Base-by-base conservation (phyloP, 2,888 invertebrate genomes). In the Scaptomyza cyrtandrae region DNA sequence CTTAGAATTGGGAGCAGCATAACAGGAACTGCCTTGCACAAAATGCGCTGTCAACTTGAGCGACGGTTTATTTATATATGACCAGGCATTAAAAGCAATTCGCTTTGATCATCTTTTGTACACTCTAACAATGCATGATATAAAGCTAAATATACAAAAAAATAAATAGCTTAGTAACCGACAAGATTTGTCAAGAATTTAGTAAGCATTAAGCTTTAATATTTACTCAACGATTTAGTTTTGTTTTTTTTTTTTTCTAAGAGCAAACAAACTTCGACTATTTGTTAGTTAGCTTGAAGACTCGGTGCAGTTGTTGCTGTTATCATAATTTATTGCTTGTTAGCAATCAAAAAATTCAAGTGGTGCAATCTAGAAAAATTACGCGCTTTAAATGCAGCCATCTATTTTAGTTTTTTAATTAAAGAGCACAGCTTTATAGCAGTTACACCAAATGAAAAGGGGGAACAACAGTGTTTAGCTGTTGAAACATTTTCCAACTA, bases 291-390 rank as follows among this genome's bases (percentile, higher is more conserved):
- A 13, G 6, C 16, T 41, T 35, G 1, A 39, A 14, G 7, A 39
- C 24, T 24, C 9, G 27, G 24, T 27, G 16, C 41, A 50, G 44
- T 57, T 48, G 31, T 49, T 46, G n/a, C n/a, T 62, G n/a, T 29
- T 46, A 48, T 54, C 48, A 61, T 71, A 75, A 85, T 79, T 87
- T 71, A 87, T 85, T 53, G 66, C 71, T 55, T 63, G 79, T 52
- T 69, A 44, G 85, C 76, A 74, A 79, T 85, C 71, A 79, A 85
- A 87, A 69, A 69, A 65, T 62, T 67, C 69, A 69, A 68, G 65
- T 44, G 68, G 62, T 85, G 70, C 76, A 74, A 87, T 87, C 88
- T 87, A 85, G 71, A 82, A 66, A 79, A 82, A 85, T 85, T 76
- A 67, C 85, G 29, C 61, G 46, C 75, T 71, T 78, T 58, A 45